A percentile compares a stretch with the other conserved stretches of the same genome.
These are phyloP conservation scores for Hipparchia semele DNA, from an alignment of 2,888 invertebrate genomes.

Conservation along the genomic window DNA sequence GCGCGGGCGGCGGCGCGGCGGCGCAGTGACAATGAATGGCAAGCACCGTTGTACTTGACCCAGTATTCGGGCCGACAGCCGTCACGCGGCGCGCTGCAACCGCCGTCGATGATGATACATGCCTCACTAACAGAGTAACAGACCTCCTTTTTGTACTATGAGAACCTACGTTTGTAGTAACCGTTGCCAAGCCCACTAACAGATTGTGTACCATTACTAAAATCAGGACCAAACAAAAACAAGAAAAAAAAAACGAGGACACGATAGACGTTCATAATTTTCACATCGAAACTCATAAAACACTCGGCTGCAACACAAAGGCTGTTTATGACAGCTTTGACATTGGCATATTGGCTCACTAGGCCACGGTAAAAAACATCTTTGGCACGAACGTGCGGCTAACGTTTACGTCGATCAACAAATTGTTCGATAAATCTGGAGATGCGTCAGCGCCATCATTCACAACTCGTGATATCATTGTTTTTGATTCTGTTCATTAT, in stretches of 20 bases:
- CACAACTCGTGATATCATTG: conserved; percentile 60
- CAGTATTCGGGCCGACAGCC: conserved; percentile 60
- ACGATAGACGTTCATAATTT: conserved; percentile 33
- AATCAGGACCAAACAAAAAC: not conserved
- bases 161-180: not conserved
- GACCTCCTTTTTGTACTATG: conserved; percentile 13
- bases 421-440: conserved; percentile 54
- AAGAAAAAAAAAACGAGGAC: conserved; percentile 17
- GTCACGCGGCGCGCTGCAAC: conserved; percentile 61
- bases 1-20: conserved; percentile 52
- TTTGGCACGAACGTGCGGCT: conserved; percentile 61
- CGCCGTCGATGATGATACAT: conserved; percentile 38
- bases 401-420: conserved; percentile 68
- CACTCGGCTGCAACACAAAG: conserved; percentile 41
- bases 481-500: conserved; percentile 50
- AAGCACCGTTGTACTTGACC: conserved; percentile 82
- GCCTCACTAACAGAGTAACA: conserved; percentile 14
- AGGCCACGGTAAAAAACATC: conserved; percentile 47
- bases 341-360: conserved; percentile 78
- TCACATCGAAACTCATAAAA: conserved; percentile 40
- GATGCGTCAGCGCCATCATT: conserved; percentile 46
- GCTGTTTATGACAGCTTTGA: conserved; percentile 64
- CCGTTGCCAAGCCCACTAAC: not conserved
- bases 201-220: not conserved
- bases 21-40: conserved; percentile 78